Evolutionary conservation across 2,888 invertebrate genomes (phyloP), one percentile per base, ranked within the genome.

Genomic region (Ennomos quercinarius): DNA sequence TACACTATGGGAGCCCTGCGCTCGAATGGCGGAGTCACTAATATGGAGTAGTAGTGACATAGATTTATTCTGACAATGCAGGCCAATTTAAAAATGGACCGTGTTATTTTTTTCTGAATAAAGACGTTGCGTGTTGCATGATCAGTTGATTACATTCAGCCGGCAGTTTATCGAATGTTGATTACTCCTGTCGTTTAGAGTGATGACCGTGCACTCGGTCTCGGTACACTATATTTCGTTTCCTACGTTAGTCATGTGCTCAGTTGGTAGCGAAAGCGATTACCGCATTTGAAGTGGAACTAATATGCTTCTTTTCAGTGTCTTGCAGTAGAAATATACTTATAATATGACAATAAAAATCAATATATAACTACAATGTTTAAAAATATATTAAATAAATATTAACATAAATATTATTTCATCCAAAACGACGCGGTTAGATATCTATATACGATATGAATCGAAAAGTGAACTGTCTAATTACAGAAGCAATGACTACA

Each of bases 1-100:
- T 78, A 65, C 72, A 39, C 46, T 64, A 62, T 47, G 60, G 45
- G 55, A 55, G 67, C 69, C 58, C 58, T 68, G 63, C 63, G 65
- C 47, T 61, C 52, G 27, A 54, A 51, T 54, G 54, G 53, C 42
- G 27, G 27, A 27, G 27, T 27, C 27, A 27, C 27, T 27, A 27
- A 6, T 27, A 6, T n/a, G 27, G 2, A 17, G 27, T 27, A 3
- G 6, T 4, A 4, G 27, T 6, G 6, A 27, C 27, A 44, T 55
- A 47, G 57, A 67, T 68, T 64, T 50, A 47, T 50, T 6, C 54
- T 38, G 49, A n/a, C 10, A 48, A 34, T 48, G 38, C 36, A 13
- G 35, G 34, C 48, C 10, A 53, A 40, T 39, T 52, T 58, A 35
- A 42, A 58, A 43, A 43, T 42, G 39, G 47, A 38, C 36, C 37